These are phyloP conservation scores for Macaria liturata DNA, from an alignment of 2,888 invertebrate species.

Conservation along the genomic window DNA sequence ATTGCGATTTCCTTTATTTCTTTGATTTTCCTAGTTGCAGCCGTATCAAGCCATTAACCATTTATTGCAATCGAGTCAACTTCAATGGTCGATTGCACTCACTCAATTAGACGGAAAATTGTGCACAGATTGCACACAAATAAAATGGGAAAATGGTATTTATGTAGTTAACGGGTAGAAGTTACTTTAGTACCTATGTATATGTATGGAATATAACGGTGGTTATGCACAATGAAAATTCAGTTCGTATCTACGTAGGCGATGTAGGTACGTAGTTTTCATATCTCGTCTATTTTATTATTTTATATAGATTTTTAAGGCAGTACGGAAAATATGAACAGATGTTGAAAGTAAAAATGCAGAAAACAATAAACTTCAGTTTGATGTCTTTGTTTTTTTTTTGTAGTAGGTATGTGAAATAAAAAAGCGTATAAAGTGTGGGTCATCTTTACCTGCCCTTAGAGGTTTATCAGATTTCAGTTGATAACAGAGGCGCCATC, in stretches of 20 bases:
- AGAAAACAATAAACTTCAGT: too few species aligned
- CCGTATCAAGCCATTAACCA: constrained; percentile 72
- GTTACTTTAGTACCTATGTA: not conserved
- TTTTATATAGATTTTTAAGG: too few species aligned
- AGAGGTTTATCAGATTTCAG: constrained; percentile 57
- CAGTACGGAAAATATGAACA: too few species aligned
- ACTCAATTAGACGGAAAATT: constrained; percentile 81
- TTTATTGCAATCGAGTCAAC: constrained; percentile 64
- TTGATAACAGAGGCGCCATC: constrained; percentile 57
- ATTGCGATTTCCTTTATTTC: constrained; percentile 25
- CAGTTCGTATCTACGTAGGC: constrained; percentile 8
- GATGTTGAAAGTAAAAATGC: too few species aligned
- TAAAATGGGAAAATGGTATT: constrained; percentile 20
- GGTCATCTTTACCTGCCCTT: constrained; percentile 55
- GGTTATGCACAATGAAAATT: constrained; percentile 6
- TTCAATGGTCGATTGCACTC: constrained; percentile 75
- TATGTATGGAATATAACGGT: constrained; percentile 13
- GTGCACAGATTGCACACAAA: constrained; percentile 55
- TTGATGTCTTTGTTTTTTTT: constrained; percentile 8
- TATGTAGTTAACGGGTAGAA: constrained; percentile 20
- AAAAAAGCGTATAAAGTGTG: constrained; percentile 45
- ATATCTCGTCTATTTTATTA: too few species aligned
- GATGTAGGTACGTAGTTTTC: too few species aligned
- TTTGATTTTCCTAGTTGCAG: constrained; percentile 54
- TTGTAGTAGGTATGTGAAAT: constrained; percentile 40